These are phyloP conservation scores for Mungos mungo DNA, from an alignment of 2,113 vertebrate genomes.

Conservation along the genomic window DNA sequence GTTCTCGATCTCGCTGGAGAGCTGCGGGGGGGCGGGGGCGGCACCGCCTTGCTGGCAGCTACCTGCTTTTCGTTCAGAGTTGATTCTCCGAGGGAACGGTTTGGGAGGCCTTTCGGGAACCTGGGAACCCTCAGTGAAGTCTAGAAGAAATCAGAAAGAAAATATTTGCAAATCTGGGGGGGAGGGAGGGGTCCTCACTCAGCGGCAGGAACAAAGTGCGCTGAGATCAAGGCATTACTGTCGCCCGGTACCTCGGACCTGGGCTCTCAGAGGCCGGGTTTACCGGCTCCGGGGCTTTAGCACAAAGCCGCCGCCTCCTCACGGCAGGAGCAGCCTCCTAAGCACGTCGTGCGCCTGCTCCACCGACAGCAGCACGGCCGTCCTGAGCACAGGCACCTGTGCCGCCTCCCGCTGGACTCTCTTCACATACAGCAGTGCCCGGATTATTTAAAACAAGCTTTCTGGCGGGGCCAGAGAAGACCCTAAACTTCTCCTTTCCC, in stretches of 20 bases:
- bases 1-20: slow-evolving; percentile 95
- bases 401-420: neutral
- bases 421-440: neutral
- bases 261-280: neutral
- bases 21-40: slow-evolving; percentile 82
- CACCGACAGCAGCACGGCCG: neutral
- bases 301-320: neutral
- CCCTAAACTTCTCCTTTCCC: neutral
- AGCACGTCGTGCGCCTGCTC: neutral
- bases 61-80: slow-evolving; percentile 91
- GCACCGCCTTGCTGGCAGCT: slow-evolving; percentile 83
- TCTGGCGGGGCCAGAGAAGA: neutral
- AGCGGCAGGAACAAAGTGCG: neutral
- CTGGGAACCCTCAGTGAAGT: slow-evolving; percentile 87
- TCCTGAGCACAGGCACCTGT: neutral
- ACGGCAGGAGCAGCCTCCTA: neutral
- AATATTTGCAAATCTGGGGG: neutral
- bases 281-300: neutral
- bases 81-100: slow-evolving; percentile 94
- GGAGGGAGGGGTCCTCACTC: neutral
- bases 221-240: neutral
- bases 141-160: slow-evolving; percentile 78
- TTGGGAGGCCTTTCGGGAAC: slow-evolving; percentile 96
- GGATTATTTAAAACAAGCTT: neutral
- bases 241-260: neutral